phyloP scores from a whole-genome alignment of 1,140 invertebrate genomes.

The Drosophila parabipectinata region DNA sequence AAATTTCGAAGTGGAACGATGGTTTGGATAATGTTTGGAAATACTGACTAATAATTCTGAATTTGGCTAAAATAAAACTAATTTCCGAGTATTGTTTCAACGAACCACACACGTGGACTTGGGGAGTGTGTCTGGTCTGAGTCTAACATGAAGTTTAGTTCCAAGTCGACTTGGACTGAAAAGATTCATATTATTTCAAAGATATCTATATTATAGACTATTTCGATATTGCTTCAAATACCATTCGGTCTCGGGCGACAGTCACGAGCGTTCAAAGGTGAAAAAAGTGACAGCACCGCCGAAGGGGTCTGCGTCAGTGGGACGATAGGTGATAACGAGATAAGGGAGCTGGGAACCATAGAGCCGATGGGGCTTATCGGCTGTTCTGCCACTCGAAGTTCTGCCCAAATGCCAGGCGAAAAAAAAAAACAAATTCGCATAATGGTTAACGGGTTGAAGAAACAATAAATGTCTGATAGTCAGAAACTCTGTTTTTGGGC shows the following conservation, averaged over 20 bases:
- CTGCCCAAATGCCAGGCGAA: background rate
- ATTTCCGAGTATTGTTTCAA: background rate
- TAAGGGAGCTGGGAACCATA: background rate
- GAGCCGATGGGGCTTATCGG: constrained; percentile 50
- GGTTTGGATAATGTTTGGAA: background rate
- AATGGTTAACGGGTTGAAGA: constrained; percentile 38
- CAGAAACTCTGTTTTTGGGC: constrained; percentile 45
- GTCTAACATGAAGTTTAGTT: constrained; percentile 19
- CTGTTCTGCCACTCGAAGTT: constrained; percentile 48
- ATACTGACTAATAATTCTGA: background rate
- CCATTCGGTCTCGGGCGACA: constrained; percentile 20
- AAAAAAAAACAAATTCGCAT: constrained; percentile 15
- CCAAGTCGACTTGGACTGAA: background rate
- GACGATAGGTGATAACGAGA: constrained; percentile 29
- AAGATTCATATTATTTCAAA: background rate
- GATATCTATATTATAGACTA: background rate
- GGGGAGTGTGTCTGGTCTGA: background rate
- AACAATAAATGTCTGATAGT: constrained; percentile 70
- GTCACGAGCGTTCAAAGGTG: constrained; percentile 53
- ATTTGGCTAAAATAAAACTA: background rate
- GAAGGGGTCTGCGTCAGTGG: constrained; percentile 45
- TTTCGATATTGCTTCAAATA: background rate
- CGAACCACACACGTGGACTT: constrained; percentile 5
- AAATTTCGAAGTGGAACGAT: constrained; percentile 36
- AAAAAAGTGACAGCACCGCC: constrained; percentile 12